Conservation (phyloP, 2,888 invertebrate genomes). For the Agrochola lota region DNA sequence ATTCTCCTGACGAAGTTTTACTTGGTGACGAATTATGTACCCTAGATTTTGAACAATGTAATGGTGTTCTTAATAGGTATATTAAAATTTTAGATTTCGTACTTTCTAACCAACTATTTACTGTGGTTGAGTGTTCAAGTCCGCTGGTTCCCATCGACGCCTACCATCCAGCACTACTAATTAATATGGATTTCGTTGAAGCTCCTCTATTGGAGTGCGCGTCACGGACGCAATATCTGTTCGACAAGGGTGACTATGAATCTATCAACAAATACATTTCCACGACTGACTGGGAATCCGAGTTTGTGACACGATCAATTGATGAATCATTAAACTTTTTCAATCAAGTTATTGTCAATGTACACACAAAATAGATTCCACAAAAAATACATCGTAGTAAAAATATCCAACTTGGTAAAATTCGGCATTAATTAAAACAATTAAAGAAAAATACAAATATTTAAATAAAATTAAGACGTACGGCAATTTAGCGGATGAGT, state of each 20-base stretch:
- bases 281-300: neutral
- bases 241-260: slow-evolving; percentile 1
- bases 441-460: too few relatives aligned
- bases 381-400: too few relatives aligned
- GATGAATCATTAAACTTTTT: slow-evolving; percentile 6
- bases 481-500: too few relatives aligned
- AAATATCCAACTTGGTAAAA: too few relatives aligned
- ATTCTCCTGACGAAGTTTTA: neutral
- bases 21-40: neutral
- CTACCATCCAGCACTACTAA: slow-evolving; percentile 2
- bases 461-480: too few relatives aligned
- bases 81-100: neutral
- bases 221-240: too few relatives aligned
- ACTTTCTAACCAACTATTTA: neutral
- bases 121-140: neutral
- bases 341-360: neutral
- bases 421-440: too few relatives aligned
- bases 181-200: too few relatives aligned
- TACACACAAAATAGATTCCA: too few relatives aligned
- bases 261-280: neutral
- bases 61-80: neutral
- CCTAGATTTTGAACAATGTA: neutral
- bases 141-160: neutral
- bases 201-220: too few relatives aligned
- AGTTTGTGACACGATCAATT: slow-evolving; percentile 2